Conservation (phyloP, 2,888 invertebrate species). For the Parascotia fuliginaria region DNA sequence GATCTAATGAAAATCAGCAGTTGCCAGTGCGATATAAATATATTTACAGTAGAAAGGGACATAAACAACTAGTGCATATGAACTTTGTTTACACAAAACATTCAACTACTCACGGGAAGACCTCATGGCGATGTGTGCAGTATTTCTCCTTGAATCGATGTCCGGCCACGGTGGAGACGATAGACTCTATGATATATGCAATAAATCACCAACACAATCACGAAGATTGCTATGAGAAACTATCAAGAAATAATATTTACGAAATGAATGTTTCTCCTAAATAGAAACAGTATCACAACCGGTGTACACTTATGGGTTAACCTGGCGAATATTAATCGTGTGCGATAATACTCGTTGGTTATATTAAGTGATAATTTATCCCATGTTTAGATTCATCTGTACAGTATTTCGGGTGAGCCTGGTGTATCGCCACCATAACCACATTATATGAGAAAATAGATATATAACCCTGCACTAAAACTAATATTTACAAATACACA, state of each 20-base stretch:
- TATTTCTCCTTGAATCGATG: conserved; percentile 83
- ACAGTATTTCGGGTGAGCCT: too few species aligned
- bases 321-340: too few species aligned
- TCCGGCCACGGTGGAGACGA: conserved; percentile 82
- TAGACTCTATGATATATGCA: conserved; percentile 80
- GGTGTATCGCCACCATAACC: too few species aligned
- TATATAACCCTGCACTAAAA: too few species aligned
- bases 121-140: conserved; percentile 83
- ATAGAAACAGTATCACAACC: conserved; percentile 47
- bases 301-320: too few species aligned
- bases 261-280: conserved; percentile 78
- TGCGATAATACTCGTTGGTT: too few species aligned
- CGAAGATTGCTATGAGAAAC: conserved; percentile 79
- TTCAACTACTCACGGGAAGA: conserved; percentile 82
- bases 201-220: conserved; percentile 82
- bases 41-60: conserved; percentile 83
- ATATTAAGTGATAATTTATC: too few species aligned
- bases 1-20: conserved; percentile 66
- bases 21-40: conserved; percentile 79
- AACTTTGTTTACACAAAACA: conserved; percentile 84
- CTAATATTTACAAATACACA: too few species aligned
- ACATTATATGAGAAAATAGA: too few species aligned
- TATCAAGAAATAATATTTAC: conserved; percentile 78
- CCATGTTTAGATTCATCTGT: too few species aligned
- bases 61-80: conserved; percentile 83